Base-by-base conservation (phyloP, 2,797 vertebrate species). In the Chelmon rostratus region DNA sequence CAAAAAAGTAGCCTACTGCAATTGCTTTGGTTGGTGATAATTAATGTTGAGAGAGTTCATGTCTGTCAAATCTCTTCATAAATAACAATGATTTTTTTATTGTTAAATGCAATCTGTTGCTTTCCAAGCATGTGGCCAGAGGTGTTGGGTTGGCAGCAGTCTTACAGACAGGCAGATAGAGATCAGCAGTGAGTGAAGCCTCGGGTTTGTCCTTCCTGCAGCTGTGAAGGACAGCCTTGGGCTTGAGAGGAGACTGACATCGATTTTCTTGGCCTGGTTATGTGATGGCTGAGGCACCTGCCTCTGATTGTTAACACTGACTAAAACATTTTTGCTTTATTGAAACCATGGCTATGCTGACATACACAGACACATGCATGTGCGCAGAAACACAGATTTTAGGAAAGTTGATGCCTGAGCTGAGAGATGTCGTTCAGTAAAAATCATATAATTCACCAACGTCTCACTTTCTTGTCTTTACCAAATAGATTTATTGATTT, bases 191-290 rank as follows among this genome's bases (percentile, higher is more conserved):
- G 73, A 85, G 83, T 78, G 79, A 90, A 70, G 90, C 88, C 81
- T 65, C 86, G 65, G 63, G 87, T 91, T 91, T 84, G 92, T 92
- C 94, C 93, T 95, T 93, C 84, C 75, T 61, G 25, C 53, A 66
- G 76, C 78, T 69, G 72, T 90, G 89, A 95, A 95, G 93, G 94
- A 88, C 94, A 91, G 82, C 85, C 78, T 58, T 68, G 62, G 85
- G 78, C 93, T 88, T 89, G 80, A 92, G 81, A 91, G 85, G 78
- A 91, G 67, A 78, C 79, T 58, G 65, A 68, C 89, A 94, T 94
- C 87, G 91, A 95, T 94, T 93, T 93, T 75, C 50, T 66, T 54
- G 65, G 63, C 78, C 80, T 82, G 77, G 86, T 86, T 86, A 59
- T 81, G 73, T 84, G 86, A 89, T 31, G 80, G 86, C 79, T 58